phyloP scores from a whole-genome alignment of 2,888 invertebrate species.

The Eupeodes latifasciatus region DNA sequence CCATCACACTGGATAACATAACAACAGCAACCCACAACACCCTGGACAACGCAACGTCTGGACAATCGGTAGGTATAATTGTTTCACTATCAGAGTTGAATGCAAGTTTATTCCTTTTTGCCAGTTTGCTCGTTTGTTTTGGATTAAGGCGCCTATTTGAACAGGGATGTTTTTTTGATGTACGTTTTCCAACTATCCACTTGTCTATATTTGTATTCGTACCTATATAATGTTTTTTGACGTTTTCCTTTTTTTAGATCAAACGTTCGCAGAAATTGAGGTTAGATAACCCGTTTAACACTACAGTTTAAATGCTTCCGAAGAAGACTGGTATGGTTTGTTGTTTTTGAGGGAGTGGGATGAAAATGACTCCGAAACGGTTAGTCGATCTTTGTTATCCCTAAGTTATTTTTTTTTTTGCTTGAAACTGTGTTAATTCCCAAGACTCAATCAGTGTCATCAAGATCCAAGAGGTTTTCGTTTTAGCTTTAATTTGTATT shows the following conservation, averaged over 20 bases:
- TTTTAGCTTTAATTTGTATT: neutral
- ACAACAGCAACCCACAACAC: constrained; percentile 24
- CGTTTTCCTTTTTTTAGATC: constrained; percentile 26
- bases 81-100: constrained; percentile 54
- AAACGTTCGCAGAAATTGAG: constrained; percentile 51
- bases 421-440: constrained; percentile 27
- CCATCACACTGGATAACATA: constrained; percentile 46
- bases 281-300: constrained; percentile 63
- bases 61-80: constrained; percentile 66
- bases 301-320: constrained; percentile 60
- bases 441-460: neutral
- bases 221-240: constrained; percentile 11
- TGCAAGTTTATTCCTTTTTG: constrained; percentile 66
- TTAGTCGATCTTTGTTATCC: neutral
- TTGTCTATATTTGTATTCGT: neutral
- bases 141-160: constrained; percentile 3
- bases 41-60: constrained; percentile 45
- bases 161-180: neutral
- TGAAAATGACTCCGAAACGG: constrained; percentile 20
- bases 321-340: constrained; percentile 38
- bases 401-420: neutral
- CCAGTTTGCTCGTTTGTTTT: constrained; percentile 28
- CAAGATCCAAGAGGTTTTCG: neutral
- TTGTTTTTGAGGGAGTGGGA: constrained; percentile 31
- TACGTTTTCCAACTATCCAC: neutral